These are phyloP conservation scores for Perccottus glenii DNA, from an alignment of 2,113 vertebrate species.

Conservation along the genomic window DNA sequence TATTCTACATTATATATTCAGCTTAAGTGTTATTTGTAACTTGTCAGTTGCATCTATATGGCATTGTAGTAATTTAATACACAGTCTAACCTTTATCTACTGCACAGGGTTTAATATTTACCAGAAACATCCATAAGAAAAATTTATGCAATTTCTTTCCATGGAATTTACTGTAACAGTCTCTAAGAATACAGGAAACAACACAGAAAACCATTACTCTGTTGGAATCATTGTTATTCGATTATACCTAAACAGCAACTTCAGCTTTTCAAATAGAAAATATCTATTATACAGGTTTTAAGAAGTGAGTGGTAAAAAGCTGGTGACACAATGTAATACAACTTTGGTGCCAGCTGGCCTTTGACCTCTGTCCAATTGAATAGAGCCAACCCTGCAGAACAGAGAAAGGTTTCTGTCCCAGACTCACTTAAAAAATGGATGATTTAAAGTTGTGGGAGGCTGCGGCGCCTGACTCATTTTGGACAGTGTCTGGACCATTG, in stretches of 20 bases:
- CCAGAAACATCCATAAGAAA: not conserved
- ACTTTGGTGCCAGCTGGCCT: slow-evolving; percentile 16
- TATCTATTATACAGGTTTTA: not conserved
- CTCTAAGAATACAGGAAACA: not conserved
- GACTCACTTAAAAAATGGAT: slow-evolving; percentile 17
- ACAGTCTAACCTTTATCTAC: not conserved
- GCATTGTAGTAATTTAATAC: not conserved
- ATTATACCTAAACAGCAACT: slow-evolving; percentile 7
- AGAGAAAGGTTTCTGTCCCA: slow-evolving; percentile 8
- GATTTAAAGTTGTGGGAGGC: slow-evolving; percentile 10
- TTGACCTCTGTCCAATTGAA: not conserved
- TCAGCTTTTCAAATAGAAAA: slow-evolving; percentile 1
- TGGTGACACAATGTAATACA: not conserved
- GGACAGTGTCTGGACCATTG: not conserved
- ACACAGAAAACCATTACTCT: not conserved
- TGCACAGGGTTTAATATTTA: too few species aligned
- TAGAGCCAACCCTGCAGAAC: slow-evolving; percentile 21
- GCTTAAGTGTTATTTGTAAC: too few species aligned
- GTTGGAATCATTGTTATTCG: not conserved
- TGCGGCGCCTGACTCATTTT: not conserved
- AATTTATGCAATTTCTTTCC: not conserved
- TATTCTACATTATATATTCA: too few species aligned
- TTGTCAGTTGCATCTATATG: too few species aligned
- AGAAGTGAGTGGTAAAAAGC: not conserved
- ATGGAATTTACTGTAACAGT: not conserved